A percentile compares a stretch with the other conserved stretches of the same genome.
Conservation (phyloP, 2,797 vertebrate genomes). For the Meda fulgida region DNA sequence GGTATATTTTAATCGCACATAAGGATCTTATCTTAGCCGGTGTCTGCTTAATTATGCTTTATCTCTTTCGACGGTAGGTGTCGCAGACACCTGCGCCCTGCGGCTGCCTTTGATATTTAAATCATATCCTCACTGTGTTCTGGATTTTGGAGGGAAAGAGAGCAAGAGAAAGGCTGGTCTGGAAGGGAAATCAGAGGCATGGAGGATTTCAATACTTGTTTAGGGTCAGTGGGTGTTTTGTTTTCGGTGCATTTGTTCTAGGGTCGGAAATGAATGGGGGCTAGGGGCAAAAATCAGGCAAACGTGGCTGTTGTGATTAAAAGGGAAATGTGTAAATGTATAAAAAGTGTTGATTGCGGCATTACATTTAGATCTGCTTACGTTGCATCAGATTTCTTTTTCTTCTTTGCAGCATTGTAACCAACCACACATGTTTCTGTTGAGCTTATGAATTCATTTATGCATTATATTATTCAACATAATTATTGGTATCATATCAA, state of each 20-base stretch:
- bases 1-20: slow-evolving; percentile 51
- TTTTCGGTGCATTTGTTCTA: background rate
- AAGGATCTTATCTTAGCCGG: slow-evolving; percentile 41
- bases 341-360: background rate
- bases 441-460: background rate
- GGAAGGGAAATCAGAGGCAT: slow-evolving; percentile 1
- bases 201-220: slow-evolving; percentile 9
- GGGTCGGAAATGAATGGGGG: background rate
- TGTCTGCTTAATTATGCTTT: slow-evolving; percentile 70
- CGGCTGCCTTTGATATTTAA: slow-evolving; percentile 74
- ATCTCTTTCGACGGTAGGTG: slow-evolving; percentile 62
- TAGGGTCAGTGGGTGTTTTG: background rate
- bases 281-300: background rate
- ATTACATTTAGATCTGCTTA: background rate
- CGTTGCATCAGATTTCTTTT: background rate
- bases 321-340: background rate
- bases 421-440: background rate
- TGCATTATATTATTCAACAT: background rate
- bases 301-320: background rate
- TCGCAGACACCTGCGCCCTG: slow-evolving; percentile 56
- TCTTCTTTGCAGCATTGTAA: background rate
- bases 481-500: background rate
- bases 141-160: slow-evolving; percentile 41
- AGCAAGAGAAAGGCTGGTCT: background rate
- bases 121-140: slow-evolving; percentile 65